Evolutionary conservation across 2,113 vertebrate species (phyloP), one percentile per base, ranked within the genome.

Genomic region (Silurus meridionalis): DNA sequence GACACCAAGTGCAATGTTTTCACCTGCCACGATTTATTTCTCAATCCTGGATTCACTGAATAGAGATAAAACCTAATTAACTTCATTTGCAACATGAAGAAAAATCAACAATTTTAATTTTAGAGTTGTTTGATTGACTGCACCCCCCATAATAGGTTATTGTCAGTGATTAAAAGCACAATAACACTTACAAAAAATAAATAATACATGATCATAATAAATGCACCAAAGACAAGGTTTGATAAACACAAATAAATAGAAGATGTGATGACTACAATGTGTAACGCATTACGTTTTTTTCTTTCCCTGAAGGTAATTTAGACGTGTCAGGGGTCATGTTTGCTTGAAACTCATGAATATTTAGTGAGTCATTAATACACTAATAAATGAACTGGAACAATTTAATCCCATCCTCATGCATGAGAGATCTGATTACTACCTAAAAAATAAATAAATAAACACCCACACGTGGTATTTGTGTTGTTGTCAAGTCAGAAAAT

Each of bases 1-100:
- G 75, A 85, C 63, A 55, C 67, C 80, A 82, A 25, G 61, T 13
- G 14, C 80, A 82, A 17, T 19, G 60, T 46, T 37, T 80, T 80
- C 19, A 61, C 78, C 25, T 80, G 57, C 28, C 61, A 53, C 80
- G 6, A 25, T 60, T 37, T 81, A 21, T 81, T 82, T 66, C 52
- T 10, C 1, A 50, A 28, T n/a, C 4, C 58, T 55, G 14, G 7
- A 46, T 7, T 53, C 17, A 64, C 23, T 64, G 46, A 77, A 78
- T 25, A 84, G 8, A 64, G 60, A 78, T 0, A 37, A 9, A 14
- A 77, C 8, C 37, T 53, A 8, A 50, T 15, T 10, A 61, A 64
- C 2, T 3, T 50, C 25, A 19, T 10, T 46, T 50, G 5, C 57
- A 84, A 37, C 8, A 50, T 60, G 8, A 46, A 80, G 46, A 78